Evolutionary conservation across 2,888 invertebrate species (phyloP), one percentile per base, ranked within the genome.

Genomic region (Drosophila robusta): DNA sequence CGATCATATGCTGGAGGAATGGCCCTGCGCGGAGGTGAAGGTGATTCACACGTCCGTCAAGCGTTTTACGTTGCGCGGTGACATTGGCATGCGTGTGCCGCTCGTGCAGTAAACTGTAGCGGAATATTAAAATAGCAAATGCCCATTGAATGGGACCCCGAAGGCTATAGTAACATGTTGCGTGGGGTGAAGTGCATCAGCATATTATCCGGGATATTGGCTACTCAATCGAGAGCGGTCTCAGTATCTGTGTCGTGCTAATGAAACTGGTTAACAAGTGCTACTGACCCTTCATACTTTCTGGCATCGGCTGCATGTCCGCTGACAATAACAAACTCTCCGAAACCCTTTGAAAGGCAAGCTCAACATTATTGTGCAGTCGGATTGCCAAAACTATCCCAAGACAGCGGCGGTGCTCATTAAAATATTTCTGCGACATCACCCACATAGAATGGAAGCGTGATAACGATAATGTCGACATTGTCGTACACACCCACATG

Each of bases 11-110:
- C 78, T 92, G 24, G 90, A 93, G 87, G 89, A 91, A 14, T 93
- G 94, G 93, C 80, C 93, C 87, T 94, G 94, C 87, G 96, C 96
- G 93, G 98, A 98, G 94, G 87, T 91, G 56, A 91, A 90, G 63
- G 89, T 89, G 12, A 91, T 92, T 49, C 92, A 91, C 51, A 91
- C 92, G 4, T 92, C 92, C 0, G 90, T 92, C 1, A 91, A 91
- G 66, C 81, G 92, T 2, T 91, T 87, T 2, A 86, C 90, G 0
- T 61, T 92, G 6, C 89, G 92, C 2, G 86, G 78, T 5, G 92
- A 92, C 62, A 89, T 92, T 3, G 90, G 87, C 0, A 92, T 91
- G 62, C 90, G 91, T 6, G 79, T 91, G 3, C 88, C 89, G 0
- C 55, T 92, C 8, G 91, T 92, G 3, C 82, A 92, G 62, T 87